Base-by-base conservation (phyloP, 2,888 invertebrate genomes). In the Diarsia dahlii region DNA sequence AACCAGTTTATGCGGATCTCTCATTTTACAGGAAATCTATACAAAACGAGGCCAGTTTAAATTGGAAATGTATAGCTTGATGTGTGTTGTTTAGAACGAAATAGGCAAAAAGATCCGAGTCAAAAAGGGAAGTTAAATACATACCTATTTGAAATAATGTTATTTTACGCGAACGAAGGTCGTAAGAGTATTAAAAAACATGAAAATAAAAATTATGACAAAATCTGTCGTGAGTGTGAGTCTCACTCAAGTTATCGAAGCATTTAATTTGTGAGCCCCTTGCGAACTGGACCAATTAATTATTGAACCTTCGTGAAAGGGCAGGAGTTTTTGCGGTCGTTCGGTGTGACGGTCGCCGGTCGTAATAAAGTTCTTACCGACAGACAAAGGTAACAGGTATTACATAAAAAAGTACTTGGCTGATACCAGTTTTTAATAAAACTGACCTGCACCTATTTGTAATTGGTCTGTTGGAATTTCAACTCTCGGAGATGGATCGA, bases 281-380 rank as follows among this genome's bases (percentile, higher is more conserved):
- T 52, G 9, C 15, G 52, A 60, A n/a, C 5, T 45, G 15, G 50
- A 50, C 34, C n/a, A n/a, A n/a, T 50, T 63, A n/a, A 52, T n/a
- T n/a, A 63, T 23, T 39, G 6, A n/a, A 23, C 18, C 39, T 68
- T 56, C 68, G 54, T 67, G 54, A 63, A 52, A 71, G 63, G 23
- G 63, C 71, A 23, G 9, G n/a, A 62, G 18, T 71, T 71, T 63
- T 63, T 45, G 9, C 23, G 23, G 34, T 62, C n/a, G 62, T 39
- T 34, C 8, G 50, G n/a, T 52, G 50, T 52, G 50, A 50, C 50
- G 12, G 63, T 52, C 5, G 20, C 45, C 39, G 12, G 63, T 52
- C 5, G 15, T 54, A n/a, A 28, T 28, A 52, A 71, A 65, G 45
- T 54, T 54, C 28, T 45, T 52, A 34, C 48, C 34, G 34, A 3